Evolutionary conservation across 2,888 invertebrate species (phyloP).

Genomic region (Blastobasis adustella): DNA sequence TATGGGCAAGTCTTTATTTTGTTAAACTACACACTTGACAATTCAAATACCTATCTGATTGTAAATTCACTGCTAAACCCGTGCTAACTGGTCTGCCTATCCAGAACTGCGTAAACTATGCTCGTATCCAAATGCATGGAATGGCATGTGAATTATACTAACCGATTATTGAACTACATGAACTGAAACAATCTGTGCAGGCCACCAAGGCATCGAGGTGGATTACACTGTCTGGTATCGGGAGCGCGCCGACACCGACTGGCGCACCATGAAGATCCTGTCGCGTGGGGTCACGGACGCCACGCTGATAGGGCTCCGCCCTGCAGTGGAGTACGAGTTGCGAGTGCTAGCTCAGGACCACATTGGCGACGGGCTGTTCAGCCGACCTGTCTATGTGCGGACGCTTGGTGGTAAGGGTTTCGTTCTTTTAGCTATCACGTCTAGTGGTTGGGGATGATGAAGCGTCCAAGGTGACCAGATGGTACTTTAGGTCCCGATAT

Average conservation of each 20-base stretch:
- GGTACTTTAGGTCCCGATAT: not conserved
- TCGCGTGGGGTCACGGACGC: slow-evolving; percentile 84
- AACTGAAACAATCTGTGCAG: slow-evolving; percentile 36
- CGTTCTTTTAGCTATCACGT: not conserved
- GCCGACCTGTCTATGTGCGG: slow-evolving; percentile 84
- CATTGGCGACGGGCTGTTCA: slow-evolving; percentile 92
- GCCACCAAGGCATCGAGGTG: slow-evolving; percentile 83
- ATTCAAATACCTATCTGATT: no score
- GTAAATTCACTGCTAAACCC: no score
- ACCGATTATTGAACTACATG: no score
- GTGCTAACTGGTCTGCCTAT: no score
- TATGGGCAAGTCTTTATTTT: no score
- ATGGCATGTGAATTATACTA: no score
- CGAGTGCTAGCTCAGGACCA: slow-evolving; percentile 91
- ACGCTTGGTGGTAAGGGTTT: slow-evolving; percentile 69
- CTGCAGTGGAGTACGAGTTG: slow-evolving; percentile 89
- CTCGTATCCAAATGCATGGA: no score
- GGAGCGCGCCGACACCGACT: slow-evolving; percentile 82
- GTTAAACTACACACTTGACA: no score
- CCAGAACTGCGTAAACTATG: no score
- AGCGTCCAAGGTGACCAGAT: not conserved
- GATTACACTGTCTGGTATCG: slow-evolving; percentile 93
- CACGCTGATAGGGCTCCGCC: slow-evolving; percentile 83
- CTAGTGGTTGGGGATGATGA: not conserved
- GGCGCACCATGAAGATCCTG: slow-evolving; percentile 87